Evolutionary conservation across 1,140 invertebrate genomes (phyloP), one percentile per base, ranked within the genome.

Genomic region (Limonius californicus): DNA sequence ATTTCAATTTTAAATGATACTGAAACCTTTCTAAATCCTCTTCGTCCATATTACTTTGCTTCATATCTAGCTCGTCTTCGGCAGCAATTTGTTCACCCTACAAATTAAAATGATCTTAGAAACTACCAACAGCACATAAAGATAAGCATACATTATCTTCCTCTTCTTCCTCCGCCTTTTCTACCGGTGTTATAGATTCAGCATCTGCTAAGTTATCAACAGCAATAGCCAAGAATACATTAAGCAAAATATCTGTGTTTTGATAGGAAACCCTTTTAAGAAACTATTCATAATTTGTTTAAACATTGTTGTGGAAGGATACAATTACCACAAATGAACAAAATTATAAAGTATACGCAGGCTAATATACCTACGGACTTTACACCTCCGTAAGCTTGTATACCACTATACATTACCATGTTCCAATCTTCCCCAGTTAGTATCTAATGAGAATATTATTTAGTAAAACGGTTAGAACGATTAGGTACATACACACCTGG

Each of bases 201-300:
- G 97, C 96, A 81, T 99, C 97, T 23, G 97, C 97, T 74, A 99
- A 87, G 82, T 99, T 99, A 77, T 99, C 97, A 4, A 99, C 97
- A 74, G 97, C 97, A 81, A 99, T 99, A 81, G 97, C 97, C 95
- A 99, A 98, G 92, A 99, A 99, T 70, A 99, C 97, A 77, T 99
- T 99, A 73, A 99, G 81, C 62, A 99, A 83, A 72, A 98, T 98
- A 82, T 97, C 92, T 95, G 75, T n/a, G 3, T 6, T 4, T 8
- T 6, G 23, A 16, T 30, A 14, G 18, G n/a, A 55, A n/a, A n/a
- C n/a, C n/a, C n/a, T n/a, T n/a, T n/a, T n/a, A n/a, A n/a, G n/a
- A n/a, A n/a, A n/a, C n/a, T 27, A 12, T 20, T n/a, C n/a, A n/a
- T n/a, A n/a, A n/a, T n/a, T n/a, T n/a, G n/a, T n/a, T n/a, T n/a